Base-by-base conservation (phyloP, 2,888 invertebrate species). In the Idaea straminata region DNA sequence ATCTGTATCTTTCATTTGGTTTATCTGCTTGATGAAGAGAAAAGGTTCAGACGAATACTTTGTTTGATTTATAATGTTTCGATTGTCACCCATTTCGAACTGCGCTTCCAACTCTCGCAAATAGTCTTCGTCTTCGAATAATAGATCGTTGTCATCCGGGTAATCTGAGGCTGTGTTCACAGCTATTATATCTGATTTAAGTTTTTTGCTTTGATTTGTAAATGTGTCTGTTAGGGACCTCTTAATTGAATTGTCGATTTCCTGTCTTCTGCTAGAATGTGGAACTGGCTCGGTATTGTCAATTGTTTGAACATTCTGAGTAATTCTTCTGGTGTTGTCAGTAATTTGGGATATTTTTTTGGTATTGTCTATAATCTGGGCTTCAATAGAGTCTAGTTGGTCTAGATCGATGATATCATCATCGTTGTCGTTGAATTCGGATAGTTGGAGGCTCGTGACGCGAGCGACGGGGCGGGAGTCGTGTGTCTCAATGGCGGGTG, bases 11-110 rank as follows among this genome's bases (percentile, higher is more conserved):
- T 65, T 73, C 72, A 89, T 72, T 6, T 88, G 86, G 15, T 85
- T 85, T 16, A 93, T 85, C 72, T 93, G 90, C 72, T 89, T 91
- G 64, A 94, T 87, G 73, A 91, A 93, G 4, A 89, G 80, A 67
- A 87, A 93, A 0, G 93, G 93, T 66, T 89, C 86, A 0, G 80
- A 35, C 6, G 85, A 68, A 4, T 88, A 71, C 0, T 74, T 25
- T 38, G 72, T 72, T 60, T 68, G 77, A 69, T 74, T 72, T 15
- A 16, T 59, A 64, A 59, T 63, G 0, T 3, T 4, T 57, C 25
- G 72, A 64, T 65, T 75, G 64, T 79, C 72, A n/a, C 65, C 59
- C 57, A 66, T 77, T 62, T 89, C 85, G 13, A 88, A 82, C 47
- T 84, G 70, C 0, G 82, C 82, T 77, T 91, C 91, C 5, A 91